Conservation (phyloP, 1,140 invertebrate species). For the Psix sp. region DNA sequence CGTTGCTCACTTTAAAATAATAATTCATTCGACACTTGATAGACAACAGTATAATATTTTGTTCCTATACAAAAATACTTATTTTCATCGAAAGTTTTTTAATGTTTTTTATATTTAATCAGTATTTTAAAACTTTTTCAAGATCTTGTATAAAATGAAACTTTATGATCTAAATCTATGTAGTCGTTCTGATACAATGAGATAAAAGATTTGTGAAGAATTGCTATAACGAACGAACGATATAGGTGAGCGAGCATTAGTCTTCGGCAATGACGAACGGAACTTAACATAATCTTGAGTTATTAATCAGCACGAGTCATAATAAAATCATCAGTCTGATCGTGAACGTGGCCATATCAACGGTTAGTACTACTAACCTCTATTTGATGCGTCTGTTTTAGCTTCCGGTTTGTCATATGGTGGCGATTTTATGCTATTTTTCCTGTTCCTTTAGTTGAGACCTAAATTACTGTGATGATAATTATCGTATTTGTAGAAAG, state of each 20-base stretch:
- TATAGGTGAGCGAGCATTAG: constrained; percentile 46
- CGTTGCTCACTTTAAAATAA: too few relatives aligned
- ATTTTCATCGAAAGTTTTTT: too few relatives aligned
- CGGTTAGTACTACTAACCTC: constrained; percentile 54
- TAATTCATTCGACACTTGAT: too few relatives aligned
- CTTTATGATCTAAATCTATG: too few relatives aligned
- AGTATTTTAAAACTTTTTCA: too few relatives aligned
- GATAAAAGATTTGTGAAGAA: too few relatives aligned
- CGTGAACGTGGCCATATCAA: constrained; percentile 53
- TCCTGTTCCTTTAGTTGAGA: constrained; percentile 10
- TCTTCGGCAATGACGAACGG: constrained; percentile 32
- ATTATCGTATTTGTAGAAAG: constrained; percentile 58
- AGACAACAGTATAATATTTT: too few relatives aligned
- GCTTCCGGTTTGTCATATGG: constrained; percentile 57
- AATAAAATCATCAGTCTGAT: constrained; percentile 58
- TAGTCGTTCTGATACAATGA: too few relatives aligned
- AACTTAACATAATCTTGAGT: constrained; percentile 36
- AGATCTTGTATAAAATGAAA: too few relatives aligned
- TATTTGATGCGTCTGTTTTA: constrained; percentile 42
- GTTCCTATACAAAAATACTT: too few relatives aligned
- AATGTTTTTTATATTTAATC: too few relatives aligned
- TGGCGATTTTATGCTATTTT: constrained; percentile 27
- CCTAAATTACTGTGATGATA: constrained; percentile 31
- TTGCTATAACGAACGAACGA: too few relatives aligned
- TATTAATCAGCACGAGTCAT: constrained; percentile 57